phyloP scores from a whole-genome alignment of 2,888 invertebrate genomes.

The Pecten maximus region DNA sequence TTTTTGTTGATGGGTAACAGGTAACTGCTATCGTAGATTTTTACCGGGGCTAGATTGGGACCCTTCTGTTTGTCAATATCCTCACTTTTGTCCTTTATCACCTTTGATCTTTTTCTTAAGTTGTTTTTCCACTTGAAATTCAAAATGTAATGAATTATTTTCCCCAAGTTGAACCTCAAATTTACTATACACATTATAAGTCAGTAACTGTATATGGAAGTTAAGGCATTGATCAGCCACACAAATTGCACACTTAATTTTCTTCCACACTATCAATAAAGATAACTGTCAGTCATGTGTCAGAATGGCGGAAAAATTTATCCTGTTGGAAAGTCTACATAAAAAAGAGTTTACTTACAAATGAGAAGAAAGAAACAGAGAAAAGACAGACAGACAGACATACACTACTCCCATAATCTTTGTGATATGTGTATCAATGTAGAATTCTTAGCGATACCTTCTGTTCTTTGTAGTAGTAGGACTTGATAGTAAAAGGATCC shows the following conservation, averaged over 20 bases:
- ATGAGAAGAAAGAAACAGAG: neutral
- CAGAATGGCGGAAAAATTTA: no score
- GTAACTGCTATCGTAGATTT: slow-evolving; percentile 87
- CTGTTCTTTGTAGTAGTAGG: slow-evolving; percentile 66
- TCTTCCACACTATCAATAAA: no score
- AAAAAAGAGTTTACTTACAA: neutral
- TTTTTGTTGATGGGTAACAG: slow-evolving; percentile 91
- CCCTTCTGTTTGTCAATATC: slow-evolving; percentile 66
- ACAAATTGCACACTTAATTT: no score
- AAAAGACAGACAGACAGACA: neutral
- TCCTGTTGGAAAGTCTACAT: no score
- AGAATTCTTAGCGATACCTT: neutral
- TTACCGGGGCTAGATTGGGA: slow-evolving; percentile 84
- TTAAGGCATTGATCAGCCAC: no score
- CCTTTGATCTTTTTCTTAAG: slow-evolving; percentile 62
- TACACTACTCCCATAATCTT: neutral
- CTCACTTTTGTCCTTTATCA: slow-evolving; percentile 58
- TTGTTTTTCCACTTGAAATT: slow-evolving; percentile 47
- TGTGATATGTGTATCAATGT: no score
- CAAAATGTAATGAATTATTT: neutral
- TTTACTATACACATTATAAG: no score
- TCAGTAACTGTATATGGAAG: no score
- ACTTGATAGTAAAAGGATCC: slow-evolving; percentile 84
- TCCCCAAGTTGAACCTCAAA: slow-evolving; percentile 49
- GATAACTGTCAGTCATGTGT: no score